These are phyloP conservation scores for Trichechus manatus DNA, from an alignment of 2,113 vertebrate species.

Conservation along the genomic window DNA sequence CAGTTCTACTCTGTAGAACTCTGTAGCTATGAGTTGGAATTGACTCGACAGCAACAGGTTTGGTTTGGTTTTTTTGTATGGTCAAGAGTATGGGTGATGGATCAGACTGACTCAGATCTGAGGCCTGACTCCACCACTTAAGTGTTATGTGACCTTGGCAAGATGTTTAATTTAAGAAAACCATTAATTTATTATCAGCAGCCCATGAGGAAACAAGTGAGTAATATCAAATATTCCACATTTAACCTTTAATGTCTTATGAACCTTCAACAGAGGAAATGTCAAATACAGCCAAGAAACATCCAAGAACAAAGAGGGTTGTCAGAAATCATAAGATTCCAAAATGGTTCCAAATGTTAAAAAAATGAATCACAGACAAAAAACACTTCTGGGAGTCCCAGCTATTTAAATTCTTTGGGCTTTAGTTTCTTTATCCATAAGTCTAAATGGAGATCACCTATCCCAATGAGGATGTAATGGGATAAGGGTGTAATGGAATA, in stretches of 20 bases:
- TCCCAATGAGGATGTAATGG: neutral
- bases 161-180: neutral
- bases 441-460: neutral
- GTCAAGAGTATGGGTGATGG: neutral
- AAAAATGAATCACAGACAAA: neutral
- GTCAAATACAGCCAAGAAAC: neutral
- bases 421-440: neutral
- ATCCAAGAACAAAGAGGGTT: neutral
- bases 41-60: no score
- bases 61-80: no score
- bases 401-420: neutral
- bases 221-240: neutral
- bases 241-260: neutral
- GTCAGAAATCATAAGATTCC: neutral
- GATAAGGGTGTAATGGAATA: neutral
- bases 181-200: neutral
- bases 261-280: neutral
- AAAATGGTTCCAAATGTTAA: neutral
- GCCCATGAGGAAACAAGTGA: neutral
- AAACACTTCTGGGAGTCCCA: neutral
- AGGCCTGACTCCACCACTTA: neutral
- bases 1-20: no score
- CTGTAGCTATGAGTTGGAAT: no score
- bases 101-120: neutral
- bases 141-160: neutral